Conservation (phyloP, 2,113 vertebrate species). For the Dicaeum eximium region DNA sequence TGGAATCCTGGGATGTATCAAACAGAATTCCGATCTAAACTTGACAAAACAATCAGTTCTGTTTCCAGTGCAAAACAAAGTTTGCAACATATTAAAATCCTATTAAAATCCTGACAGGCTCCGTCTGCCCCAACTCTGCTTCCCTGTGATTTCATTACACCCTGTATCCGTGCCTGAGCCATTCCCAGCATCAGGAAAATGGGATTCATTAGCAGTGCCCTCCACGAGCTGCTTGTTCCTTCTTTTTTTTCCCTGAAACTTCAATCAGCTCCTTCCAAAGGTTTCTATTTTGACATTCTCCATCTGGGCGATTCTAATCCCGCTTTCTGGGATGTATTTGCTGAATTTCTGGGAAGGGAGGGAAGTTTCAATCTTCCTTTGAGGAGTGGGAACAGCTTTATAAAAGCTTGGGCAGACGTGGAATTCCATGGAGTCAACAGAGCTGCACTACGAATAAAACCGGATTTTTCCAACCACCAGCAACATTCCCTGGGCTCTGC, state of each 20-base stretch:
- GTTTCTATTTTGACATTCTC: not conserved
- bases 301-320: not conserved
- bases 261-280: not conserved
- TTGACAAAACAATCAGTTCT: not conserved
- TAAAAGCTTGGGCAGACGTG: not conserved
- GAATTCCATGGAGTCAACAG: not conserved
- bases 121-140: slow-evolving; percentile 34
- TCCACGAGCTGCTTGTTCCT: not conserved
- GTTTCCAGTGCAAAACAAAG: not conserved
- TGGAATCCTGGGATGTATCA: not conserved
- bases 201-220: not conserved
- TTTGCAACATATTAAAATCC: not conserved
- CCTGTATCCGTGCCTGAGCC: slow-evolving; percentile 16
- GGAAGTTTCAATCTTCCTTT: not conserved
- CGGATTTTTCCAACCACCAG: not conserved
- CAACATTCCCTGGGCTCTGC: not conserved
- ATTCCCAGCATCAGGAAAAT: slow-evolving; percentile 28
- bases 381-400: not conserved
- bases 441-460: not conserved
- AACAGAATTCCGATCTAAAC: not conserved
- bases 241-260: not conserved
- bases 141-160: slow-evolving; percentile 42
- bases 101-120: not conserved
- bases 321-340: not conserved
- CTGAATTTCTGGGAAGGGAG: not conserved